A percentile compares a stretch with the other conserved stretches of the same genome.
phyloP scores from a whole-genome alignment of 2,888 invertebrate genomes.

The Nipponacmea schrenckii region DNA sequence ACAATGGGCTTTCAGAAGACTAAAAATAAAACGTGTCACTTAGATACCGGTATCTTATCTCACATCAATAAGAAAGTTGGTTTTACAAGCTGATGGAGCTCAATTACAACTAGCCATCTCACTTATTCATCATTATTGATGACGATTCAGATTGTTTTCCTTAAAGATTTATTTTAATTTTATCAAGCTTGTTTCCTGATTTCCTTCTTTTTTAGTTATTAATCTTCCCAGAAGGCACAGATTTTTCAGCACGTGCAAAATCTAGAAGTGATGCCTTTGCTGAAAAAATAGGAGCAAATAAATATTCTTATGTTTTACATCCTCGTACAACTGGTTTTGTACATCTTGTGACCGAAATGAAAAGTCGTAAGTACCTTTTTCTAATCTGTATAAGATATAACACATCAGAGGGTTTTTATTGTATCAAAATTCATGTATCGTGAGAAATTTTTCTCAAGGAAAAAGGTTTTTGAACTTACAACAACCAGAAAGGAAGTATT shows the following conservation, averaged over 20 bases:
- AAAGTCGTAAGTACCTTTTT: constrained; percentile 65
- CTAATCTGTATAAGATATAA: neutral
- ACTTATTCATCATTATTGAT: too few species aligned
- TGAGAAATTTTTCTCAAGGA: neutral
- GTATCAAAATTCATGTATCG: neutral
- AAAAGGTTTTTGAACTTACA: neutral
- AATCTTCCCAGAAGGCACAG: constrained; percentile 89
- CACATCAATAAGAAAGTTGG: too few species aligned
- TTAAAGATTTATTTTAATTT: too few species aligned
- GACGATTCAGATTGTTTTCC: too few species aligned
- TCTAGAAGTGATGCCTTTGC: constrained; percentile 80
- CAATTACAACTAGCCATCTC: too few species aligned
- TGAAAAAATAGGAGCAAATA: constrained; percentile 73
- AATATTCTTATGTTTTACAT: constrained; percentile 83
- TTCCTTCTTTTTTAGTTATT: constrained; percentile 74
- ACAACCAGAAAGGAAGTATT: too few species aligned
- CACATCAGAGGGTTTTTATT: neutral
- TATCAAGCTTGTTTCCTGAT: too few species aligned
- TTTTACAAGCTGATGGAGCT: too few species aligned
- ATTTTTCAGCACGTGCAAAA: constrained; percentile 79
- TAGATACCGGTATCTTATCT: too few species aligned
- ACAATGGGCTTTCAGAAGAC: too few species aligned
- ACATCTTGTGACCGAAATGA: constrained; percentile 70
- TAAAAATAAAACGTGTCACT: too few species aligned
- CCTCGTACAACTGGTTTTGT: constrained; percentile 84